Evolutionary conservation across 2,888 invertebrate genomes (phyloP).

Genomic region (Eristalinus sepulchralis): DNA sequence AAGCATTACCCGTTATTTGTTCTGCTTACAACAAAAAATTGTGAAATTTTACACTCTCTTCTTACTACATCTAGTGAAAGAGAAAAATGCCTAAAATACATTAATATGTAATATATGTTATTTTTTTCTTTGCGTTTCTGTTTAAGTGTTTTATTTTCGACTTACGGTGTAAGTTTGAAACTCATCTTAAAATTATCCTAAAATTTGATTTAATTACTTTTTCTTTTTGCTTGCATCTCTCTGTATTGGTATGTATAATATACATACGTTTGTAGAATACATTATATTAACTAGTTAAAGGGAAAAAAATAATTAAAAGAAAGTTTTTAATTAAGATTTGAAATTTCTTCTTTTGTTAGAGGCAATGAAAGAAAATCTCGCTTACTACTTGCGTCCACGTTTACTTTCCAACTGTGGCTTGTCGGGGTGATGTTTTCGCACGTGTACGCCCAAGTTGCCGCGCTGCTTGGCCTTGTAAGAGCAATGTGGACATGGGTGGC

Average conservation of each 20-base stretch:
- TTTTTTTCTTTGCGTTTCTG: slow-evolving; percentile 4
- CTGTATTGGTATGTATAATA: slow-evolving; percentile 22
- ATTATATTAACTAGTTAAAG: slow-evolving; percentile 54
- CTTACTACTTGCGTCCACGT: slow-evolving; percentile 79
- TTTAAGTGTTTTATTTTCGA: slow-evolving; percentile 45
- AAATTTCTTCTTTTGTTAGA: slow-evolving; percentile 14
- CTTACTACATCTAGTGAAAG: slow-evolving; percentile 30
- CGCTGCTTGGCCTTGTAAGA: slow-evolving; percentile 90
- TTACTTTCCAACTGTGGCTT: slow-evolving; percentile 80
- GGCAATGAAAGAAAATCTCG: slow-evolving; percentile 14
- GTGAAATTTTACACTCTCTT: slow-evolving; percentile 10
- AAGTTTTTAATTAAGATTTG: slow-evolving; percentile 17
- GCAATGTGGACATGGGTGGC: slow-evolving; percentile 91
- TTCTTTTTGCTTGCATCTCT: slow-evolving; percentile 29
- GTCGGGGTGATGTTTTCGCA: slow-evolving; percentile 87
- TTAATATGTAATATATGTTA: not conserved
- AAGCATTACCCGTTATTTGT: not conserved
- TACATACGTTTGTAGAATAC: slow-evolving; percentile 49
- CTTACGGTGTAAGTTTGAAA: slow-evolving; percentile 45
- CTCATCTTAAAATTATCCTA: slow-evolving; percentile 50
- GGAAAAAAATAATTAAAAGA: slow-evolving; percentile 21
- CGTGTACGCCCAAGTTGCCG: slow-evolving; percentile 91
- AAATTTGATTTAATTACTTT: slow-evolving; percentile 50
- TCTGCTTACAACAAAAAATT: slow-evolving; percentile 9
- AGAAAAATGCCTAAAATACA: slow-evolving; percentile 19